These are phyloP conservation scores for Macquaria australasica DNA, from an alignment of 2,113 vertebrate genomes.

Conservation along the genomic window DNA sequence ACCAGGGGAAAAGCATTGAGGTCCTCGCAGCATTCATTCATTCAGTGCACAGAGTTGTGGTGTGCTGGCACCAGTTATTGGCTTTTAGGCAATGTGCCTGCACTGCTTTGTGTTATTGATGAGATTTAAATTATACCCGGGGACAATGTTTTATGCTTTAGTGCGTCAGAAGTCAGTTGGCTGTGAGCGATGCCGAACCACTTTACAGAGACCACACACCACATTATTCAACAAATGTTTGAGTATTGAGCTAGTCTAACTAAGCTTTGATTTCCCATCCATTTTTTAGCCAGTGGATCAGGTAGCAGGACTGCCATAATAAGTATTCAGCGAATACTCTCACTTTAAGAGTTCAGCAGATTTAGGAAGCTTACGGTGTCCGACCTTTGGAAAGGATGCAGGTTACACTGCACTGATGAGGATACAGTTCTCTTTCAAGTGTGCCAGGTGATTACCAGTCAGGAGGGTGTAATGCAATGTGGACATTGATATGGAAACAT, in stretches of 20 bases:
- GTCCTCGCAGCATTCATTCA: constrained; percentile 55
- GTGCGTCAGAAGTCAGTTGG: constrained; percentile 64
- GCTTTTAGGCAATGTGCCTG: constrained; percentile 70
- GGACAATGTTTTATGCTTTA: constrained; percentile 72
- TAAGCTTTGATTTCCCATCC: constrained; percentile 68
- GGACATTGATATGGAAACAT: not conserved
- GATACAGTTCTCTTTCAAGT: not conserved
- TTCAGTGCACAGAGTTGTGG: constrained; percentile 29
- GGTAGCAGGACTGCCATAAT: constrained; percentile 25
- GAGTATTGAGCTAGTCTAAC: constrained; percentile 53
- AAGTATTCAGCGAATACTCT: constrained; percentile 36
- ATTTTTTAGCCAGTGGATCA: constrained; percentile 40
- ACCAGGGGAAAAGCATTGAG: constrained; percentile 48
- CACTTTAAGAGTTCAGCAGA: constrained; percentile 19
- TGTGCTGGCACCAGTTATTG: constrained; percentile 62
- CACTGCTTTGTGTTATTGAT: constrained; percentile 75
- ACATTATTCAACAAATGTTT: constrained; percentile 65
- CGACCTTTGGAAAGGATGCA: not conserved
- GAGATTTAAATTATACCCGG: constrained; percentile 70
- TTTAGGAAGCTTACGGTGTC: constrained; percentile 17
- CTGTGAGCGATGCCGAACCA: constrained; percentile 59
- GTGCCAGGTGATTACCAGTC: not conserved
- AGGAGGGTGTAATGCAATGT: not conserved
- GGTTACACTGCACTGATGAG: not conserved
- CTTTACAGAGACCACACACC: constrained; percentile 53